Evolutionary conservation across 1,140 invertebrate genomes (phyloP).

Genomic region (Penaeus japonicus): DNA sequence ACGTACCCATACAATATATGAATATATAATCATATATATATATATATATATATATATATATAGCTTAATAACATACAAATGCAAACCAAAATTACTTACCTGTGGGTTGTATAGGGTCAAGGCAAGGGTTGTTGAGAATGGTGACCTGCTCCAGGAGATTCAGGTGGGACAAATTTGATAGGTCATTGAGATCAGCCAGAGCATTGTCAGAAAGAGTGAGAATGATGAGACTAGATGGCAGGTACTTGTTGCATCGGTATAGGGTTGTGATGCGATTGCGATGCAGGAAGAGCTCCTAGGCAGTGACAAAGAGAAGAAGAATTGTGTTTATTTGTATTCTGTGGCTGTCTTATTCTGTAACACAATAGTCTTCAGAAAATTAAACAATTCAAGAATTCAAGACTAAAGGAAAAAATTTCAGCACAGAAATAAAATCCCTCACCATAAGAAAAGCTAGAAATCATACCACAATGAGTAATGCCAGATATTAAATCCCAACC

Average conservation of each 20-base stretch:
- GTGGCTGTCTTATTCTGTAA: too few species aligned
- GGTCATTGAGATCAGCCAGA: constrained; percentile 85
- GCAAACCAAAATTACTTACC: constrained; percentile 17
- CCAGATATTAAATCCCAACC: too few species aligned
- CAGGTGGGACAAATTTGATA: constrained; percentile 80
- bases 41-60: not conserved
- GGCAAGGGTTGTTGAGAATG: constrained; percentile 86
- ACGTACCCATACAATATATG: too few species aligned
- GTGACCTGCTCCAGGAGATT: constrained; percentile 80
- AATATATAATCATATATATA: too few species aligned
- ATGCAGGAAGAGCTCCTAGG: constrained; percentile 84
- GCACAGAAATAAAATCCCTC: too few species aligned
- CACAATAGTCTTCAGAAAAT: too few species aligned
- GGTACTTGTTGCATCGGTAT: constrained; percentile 80
- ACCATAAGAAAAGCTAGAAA: too few species aligned
- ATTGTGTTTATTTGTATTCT: too few species aligned
- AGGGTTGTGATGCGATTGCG: constrained; percentile 85
- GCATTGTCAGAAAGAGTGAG: constrained; percentile 85
- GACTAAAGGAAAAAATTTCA: too few species aligned
- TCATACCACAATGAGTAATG: too few species aligned
- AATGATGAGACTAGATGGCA: constrained; percentile 77
- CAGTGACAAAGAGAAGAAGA: constrained; percentile 53
- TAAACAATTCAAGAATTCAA: too few species aligned
- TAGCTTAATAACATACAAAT: not conserved
- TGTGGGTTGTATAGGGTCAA: constrained; percentile 65